Evolutionary conservation across 2,888 invertebrate genomes (phyloP).

Genomic region (Hartigia nigra): DNA sequence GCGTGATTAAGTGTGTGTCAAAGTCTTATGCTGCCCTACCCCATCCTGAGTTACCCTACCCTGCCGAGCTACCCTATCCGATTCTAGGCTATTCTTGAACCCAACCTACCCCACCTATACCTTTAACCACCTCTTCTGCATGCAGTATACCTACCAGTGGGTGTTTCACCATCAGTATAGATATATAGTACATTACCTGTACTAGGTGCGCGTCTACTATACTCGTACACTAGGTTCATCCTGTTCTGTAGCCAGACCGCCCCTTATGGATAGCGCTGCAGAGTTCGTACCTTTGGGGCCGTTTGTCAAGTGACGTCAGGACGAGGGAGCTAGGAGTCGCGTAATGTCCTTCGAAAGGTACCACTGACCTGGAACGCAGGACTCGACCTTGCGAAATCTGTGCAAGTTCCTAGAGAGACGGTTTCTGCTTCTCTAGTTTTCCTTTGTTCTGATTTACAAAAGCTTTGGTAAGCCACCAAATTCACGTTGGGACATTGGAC

Average conservation of each 20-base stretch:
- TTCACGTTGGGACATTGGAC: background rate
- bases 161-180: background rate
- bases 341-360: background rate
- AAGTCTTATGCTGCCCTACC: conserved; percentile 26
- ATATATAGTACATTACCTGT: background rate
- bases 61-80: conserved; percentile 17
- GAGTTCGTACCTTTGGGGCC: background rate
- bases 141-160: background rate
- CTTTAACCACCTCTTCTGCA: conserved; percentile 10
- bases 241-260: conserved; percentile 23
- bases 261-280: conserved; percentile 21
- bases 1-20: conserved; percentile 47
- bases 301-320: conserved; percentile 10
- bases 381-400: background rate
- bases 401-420: background rate
- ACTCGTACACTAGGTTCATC: conserved; percentile 22
- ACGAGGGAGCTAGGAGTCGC: background rate
- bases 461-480: background rate
- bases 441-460: background rate
- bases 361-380: background rate
- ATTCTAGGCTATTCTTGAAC: conserved; percentile 20
- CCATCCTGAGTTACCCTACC: conserved; percentile 2
- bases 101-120: conserved; percentile 16
- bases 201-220: background rate
- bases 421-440: background rate